These are phyloP conservation scores for Uloborus diversus DNA, from an alignment of 1,140 invertebrate genomes.

Conservation along the genomic window DNA sequence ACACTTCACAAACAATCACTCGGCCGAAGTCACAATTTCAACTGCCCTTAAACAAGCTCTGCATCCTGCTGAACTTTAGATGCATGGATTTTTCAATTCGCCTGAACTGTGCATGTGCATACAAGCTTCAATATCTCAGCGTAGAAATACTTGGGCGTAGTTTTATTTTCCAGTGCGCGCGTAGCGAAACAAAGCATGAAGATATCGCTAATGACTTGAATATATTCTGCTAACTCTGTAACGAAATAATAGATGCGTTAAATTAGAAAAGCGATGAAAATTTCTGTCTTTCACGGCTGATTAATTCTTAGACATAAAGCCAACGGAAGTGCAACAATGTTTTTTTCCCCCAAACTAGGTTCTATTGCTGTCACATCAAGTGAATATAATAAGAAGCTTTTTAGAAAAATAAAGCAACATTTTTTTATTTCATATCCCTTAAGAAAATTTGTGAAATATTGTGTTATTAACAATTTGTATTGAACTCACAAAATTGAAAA, in stretches of 20 bases:
- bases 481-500: no score
- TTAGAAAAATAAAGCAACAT: no score
- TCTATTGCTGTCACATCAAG: no score
- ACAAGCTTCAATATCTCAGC: not conserved
- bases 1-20: no score
- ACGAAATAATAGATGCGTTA: not conserved
- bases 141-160: not conserved
- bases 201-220: conserved; percentile 30
- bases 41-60: conserved; percentile 34
- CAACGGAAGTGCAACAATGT: no score
- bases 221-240: conserved; percentile 11
- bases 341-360: no score
- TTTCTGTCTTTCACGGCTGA: conserved; percentile 41
- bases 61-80: not conserved
- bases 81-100: not conserved
- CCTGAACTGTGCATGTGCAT: not conserved
- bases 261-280: conserved; percentile 23
- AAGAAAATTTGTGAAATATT: no score
- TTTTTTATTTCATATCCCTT: no score
- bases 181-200: conserved; percentile 37
- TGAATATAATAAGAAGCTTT: no score
- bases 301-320: conserved; percentile 27
- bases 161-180: not conserved
- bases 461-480: no score
- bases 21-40: not conserved